A percentile compares a stretch with the other conserved stretches of the same genome.
phyloP scores from a whole-genome alignment of 2,888 invertebrate genomes.

The Epicampocera succincta region DNA sequence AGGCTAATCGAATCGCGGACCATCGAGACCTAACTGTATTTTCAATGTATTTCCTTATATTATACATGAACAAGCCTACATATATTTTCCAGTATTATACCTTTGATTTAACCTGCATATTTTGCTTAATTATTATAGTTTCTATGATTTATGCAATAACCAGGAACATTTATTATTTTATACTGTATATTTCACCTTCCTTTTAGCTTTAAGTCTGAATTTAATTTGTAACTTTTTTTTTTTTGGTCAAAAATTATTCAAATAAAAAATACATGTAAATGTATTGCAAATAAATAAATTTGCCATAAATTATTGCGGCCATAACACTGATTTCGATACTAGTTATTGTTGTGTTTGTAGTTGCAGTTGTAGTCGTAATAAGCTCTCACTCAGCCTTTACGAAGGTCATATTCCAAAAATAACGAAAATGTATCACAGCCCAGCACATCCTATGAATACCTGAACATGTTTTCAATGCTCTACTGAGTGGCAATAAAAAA shows the following conservation, averaged over 20 bases:
- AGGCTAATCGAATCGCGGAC: no score
- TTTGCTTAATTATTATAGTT: conserved; percentile 15
- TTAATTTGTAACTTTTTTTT: conserved; percentile 26
- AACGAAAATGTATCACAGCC: conserved; percentile 35
- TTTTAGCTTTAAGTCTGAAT: conserved; percentile 25
- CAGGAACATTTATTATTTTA: conserved; percentile 15
- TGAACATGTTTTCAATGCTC: conserved; percentile 33
- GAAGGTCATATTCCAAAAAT: conserved; percentile 47
- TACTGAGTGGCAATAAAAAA: conserved; percentile 18
- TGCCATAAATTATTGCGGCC: background rate
- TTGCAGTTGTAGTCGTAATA: no score
- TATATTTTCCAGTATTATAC: no score
- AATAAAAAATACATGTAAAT: conserved; percentile 13
- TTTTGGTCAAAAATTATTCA: conserved; percentile 15
- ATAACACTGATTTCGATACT: no score
- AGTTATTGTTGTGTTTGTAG: no score
- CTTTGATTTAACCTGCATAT: no score
- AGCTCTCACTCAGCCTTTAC: conserved; percentile 36
- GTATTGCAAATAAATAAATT: conserved; percentile 18
- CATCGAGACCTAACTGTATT: no score
- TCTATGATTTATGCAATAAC: conserved; percentile 41
- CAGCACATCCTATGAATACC: conserved; percentile 39
- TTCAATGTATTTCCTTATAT: no score
- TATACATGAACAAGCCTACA: background rate
- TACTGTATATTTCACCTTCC: background rate